phyloP scores from a whole-genome alignment of 1,140 invertebrate genomes.

The Calosoma granatense region DNA sequence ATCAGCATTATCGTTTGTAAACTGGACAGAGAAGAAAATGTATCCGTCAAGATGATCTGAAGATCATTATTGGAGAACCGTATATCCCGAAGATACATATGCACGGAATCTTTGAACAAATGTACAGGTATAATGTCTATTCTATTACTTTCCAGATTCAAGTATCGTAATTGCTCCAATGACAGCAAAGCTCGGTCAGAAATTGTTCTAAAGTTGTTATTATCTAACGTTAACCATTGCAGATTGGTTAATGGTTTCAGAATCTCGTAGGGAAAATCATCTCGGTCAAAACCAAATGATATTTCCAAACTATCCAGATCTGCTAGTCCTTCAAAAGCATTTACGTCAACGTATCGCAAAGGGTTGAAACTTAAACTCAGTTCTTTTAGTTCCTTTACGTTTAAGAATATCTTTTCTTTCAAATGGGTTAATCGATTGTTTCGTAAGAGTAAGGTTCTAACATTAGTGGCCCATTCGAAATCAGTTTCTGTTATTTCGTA shows the following conservation, averaged over 20 bases:
- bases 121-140: constrained; percentile 49
- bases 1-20: constrained; percentile 60
- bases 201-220: constrained; percentile 71
- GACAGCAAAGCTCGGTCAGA: constrained; percentile 49
- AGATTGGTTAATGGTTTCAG: constrained; percentile 59
- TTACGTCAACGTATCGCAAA: constrained; percentile 61
- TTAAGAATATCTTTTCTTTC: constrained; percentile 58
- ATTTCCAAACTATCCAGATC: constrained; percentile 74
- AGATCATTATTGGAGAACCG: constrained; percentile 65
- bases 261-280: constrained; percentile 63
- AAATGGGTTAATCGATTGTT: constrained; percentile 76
- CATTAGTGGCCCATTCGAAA: constrained; percentile 70
- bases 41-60: constrained; percentile 45
- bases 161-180: constrained; percentile 60
- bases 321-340: constrained; percentile 62
- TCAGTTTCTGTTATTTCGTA: constrained; percentile 59
- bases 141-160: constrained; percentile 79
- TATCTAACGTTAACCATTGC: constrained; percentile 77
- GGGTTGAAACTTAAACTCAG: constrained; percentile 84
- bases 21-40: constrained; percentile 50
- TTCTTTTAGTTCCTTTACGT: constrained; percentile 62
- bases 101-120: constrained; percentile 55
- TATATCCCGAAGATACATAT: constrained; percentile 65
- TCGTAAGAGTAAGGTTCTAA: constrained; percentile 72
- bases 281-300: constrained; percentile 71